A percentile compares a stretch with the other conserved stretches of the same genome.
Evolutionary conservation across 1,140 invertebrate genomes (phyloP).

Genomic region (Tetragnatha versicolor): DNA sequence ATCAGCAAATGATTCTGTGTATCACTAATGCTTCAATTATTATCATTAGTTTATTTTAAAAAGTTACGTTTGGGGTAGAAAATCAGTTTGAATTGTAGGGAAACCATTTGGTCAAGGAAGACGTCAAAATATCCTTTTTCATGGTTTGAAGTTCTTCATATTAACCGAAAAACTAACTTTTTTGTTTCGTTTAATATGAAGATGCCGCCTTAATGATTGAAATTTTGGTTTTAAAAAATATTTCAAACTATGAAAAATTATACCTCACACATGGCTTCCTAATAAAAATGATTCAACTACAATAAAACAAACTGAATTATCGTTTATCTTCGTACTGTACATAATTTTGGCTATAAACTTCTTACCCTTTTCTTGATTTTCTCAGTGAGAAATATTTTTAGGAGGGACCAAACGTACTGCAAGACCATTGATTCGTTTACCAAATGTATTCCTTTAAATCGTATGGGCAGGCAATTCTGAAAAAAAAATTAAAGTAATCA

Average conservation of each 20-base stretch:
- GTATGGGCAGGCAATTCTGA: constrained; percentile 82
- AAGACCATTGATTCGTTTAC: constrained; percentile 87
- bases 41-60: no score
- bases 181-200: no score
- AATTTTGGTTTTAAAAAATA: background rate
- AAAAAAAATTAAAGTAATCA: constrained; percentile 8
- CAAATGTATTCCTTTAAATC: constrained; percentile 87
- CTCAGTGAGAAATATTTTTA: constrained; percentile 84
- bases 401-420: constrained; percentile 79
- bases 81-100: no score
- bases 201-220: background rate
- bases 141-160: no score
- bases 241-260: background rate
- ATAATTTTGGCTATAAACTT: background rate
- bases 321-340: background rate
- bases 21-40: no score
- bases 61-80: no score
- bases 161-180: no score
- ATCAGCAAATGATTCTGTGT: no score
- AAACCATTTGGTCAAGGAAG: no score
- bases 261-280: background rate
- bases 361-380: constrained; percentile 80
- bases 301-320: background rate
- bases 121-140: no score
- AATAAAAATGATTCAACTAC: background rate